Evolutionary conservation across 2,113 vertebrate species (phyloP).

Genomic region (Hyperopisus bebe): DNA sequence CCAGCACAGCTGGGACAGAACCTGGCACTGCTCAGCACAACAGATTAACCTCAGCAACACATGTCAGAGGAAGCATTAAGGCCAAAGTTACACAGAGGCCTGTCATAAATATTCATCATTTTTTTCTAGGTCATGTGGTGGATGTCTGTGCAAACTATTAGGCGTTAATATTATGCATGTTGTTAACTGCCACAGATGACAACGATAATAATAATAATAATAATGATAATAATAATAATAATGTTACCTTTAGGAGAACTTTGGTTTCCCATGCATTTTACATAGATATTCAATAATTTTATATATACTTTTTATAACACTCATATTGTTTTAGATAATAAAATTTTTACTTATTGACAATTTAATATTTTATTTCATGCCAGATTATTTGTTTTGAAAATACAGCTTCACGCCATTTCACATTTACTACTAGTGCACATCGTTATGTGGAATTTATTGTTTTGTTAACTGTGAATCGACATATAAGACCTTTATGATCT

Average conservation of each 20-base stretch:
- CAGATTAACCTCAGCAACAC: conserved; percentile 8
- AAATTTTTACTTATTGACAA: background rate
- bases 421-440: background rate
- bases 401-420: background rate
- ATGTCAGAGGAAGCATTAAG: conserved; percentile 4
- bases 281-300: background rate
- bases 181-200: background rate
- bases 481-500: background rate
- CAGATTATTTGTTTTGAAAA: background rate
- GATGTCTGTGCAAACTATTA: background rate
- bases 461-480: background rate
- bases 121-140: background rate
- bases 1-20: background rate
- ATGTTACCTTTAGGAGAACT: background rate
- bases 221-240: background rate
- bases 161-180: background rate
- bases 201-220: background rate
- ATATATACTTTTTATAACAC: background rate
- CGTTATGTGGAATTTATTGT: background rate
- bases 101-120: background rate
- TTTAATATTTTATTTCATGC: background rate
- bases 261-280: background rate
- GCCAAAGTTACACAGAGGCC: background rate
- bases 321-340: background rate
- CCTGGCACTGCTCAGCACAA: conserved; percentile 10